Percentiles rank a stretch among this genome's conserved stretches.
phyloP scores from a whole-genome alignment of 2,113 vertebrate species.

The Ceyx margarethae region DNA sequence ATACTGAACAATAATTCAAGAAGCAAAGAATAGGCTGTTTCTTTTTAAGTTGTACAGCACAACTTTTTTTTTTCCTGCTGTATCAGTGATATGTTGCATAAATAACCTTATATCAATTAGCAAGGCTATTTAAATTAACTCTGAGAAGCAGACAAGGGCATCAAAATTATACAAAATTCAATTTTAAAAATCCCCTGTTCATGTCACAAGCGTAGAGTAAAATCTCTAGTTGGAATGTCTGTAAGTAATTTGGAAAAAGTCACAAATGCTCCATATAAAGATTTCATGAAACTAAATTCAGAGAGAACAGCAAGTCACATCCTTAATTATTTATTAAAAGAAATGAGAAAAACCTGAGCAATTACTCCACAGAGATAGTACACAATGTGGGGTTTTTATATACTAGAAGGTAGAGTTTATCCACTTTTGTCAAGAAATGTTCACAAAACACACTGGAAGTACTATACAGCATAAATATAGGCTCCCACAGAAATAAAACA shows the following conservation, averaged over 20 bases:
- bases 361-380: background rate
- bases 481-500: background rate
- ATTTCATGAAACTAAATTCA: constrained; percentile 9
- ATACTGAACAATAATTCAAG: background rate
- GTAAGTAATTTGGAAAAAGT: background rate
- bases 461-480: background rate
- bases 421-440: background rate
- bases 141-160: background rate
- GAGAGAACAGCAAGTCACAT: background rate
- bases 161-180: background rate
- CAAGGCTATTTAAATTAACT: background rate
- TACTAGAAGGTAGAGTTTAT: background rate
- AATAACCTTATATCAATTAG: constrained; percentile 24
- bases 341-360: background rate
- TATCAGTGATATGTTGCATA: background rate
- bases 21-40: background rate
- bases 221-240: background rate
- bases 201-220: background rate
- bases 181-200: background rate
- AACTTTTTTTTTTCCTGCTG: background rate
- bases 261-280: background rate
- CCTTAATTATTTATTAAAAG: constrained; percentile 14
- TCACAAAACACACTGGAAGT: background rate
- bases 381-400: background rate
- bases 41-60: background rate